Conservation (phyloP, 2,113 vertebrate species). For the Gallinago undulata region DNA sequence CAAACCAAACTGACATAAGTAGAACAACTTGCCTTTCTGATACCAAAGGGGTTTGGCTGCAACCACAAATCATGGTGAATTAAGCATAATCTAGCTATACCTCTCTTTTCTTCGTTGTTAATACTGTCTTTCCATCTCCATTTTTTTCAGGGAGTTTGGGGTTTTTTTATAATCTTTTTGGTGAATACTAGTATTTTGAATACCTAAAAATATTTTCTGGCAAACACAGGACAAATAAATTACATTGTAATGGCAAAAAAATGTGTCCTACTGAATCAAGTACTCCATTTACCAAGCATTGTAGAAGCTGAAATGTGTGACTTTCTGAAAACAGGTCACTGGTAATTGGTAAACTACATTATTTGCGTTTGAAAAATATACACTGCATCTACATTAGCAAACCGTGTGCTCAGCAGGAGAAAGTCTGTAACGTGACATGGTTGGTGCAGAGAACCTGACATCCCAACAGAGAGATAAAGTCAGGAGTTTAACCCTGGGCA, state of each 20-base stretch:
- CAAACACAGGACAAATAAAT: background rate
- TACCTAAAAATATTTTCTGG: background rate
- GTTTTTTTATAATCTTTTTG: background rate
- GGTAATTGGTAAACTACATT: background rate
- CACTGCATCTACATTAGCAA: background rate
- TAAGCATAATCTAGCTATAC: background rate
- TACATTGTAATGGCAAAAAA: background rate
- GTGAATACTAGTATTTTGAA: background rate
- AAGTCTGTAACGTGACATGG: background rate
- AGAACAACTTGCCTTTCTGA: background rate
- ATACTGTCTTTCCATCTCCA: background rate
- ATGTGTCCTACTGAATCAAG: background rate
- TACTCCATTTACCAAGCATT: background rate
- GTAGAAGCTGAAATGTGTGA: background rate
- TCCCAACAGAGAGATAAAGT: background rate
- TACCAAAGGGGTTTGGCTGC: background rate
- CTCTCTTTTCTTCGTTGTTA: background rate
- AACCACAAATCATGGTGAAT: background rate
- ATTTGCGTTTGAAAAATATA: background rate
- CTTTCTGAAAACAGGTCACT: background rate
- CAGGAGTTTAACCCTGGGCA: background rate
- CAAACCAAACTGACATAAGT: background rate
- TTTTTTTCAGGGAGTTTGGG: background rate
- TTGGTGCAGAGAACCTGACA: background rate
- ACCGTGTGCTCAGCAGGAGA: background rate